Percentiles rank a stretch among this genome's conserved stretches.
phyloP scores from a whole-genome alignment of 2,113 vertebrate species.

The Malurus melanocephalus region DNA sequence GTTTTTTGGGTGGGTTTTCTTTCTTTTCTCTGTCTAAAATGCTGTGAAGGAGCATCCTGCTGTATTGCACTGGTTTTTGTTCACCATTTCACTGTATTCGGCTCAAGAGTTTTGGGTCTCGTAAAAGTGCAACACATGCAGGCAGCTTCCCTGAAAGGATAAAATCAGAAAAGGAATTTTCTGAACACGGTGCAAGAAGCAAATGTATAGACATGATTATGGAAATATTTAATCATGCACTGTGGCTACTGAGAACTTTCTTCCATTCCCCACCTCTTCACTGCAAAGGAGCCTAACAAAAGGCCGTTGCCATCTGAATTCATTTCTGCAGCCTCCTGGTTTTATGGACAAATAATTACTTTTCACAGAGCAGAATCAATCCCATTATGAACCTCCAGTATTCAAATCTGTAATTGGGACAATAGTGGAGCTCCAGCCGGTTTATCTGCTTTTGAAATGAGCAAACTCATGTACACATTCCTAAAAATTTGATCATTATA shows the following conservation, averaged over 20 bases:
- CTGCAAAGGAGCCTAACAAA: conserved; percentile 61
- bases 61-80: background rate
- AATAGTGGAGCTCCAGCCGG: background rate
- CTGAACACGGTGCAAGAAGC: background rate
- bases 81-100: background rate
- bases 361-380: conserved; percentile 49
- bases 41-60: background rate
- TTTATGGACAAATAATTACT: conserved; percentile 67
- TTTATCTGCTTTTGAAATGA: conserved; percentile 49
- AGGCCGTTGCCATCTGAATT: conserved; percentile 18
- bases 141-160: background rate
- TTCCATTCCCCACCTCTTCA: conserved; percentile 40
- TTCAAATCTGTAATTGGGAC: conserved; percentile 61
- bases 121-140: background rate
- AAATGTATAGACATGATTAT: conserved; percentile 1
- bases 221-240: conserved; percentile 22
- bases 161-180: conserved; percentile 25
- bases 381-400: conserved; percentile 41
- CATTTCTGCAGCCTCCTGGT: conserved; percentile 29
- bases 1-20: background rate
- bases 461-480: conserved; percentile 14
- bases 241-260: conserved; percentile 52
- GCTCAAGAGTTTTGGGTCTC: conserved; percentile 26
- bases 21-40: background rate
- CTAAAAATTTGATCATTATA: conserved; percentile 56